Base-by-base conservation (phyloP, 2,888 invertebrate genomes). In the Caenorhabditis doughertyi region DNA sequence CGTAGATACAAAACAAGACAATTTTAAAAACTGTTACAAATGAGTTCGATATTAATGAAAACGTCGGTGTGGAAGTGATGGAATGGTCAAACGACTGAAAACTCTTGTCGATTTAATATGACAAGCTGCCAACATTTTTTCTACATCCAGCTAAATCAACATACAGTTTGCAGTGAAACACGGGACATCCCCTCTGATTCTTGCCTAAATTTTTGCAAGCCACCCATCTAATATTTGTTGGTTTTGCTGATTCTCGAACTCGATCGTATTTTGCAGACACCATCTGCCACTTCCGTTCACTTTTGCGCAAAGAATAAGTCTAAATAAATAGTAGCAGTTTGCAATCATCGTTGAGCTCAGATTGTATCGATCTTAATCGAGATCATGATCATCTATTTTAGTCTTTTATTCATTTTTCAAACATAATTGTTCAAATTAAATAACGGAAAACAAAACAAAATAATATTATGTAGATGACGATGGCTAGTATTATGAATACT, bases 81-180 rank as follows among this genome's bases (percentile, higher is more conserved):
- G n/a, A 77, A 68, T 77, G 76, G 76, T 77, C 76, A 77, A 62
- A 60, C 29, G 76, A 53, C 64, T 53, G 62, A 23, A 39, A 62
- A 25, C 68, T 55, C 68, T 56, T 62, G 68, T 77, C 68, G 60
- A 32, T 77, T 76, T 77, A 77, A 77, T 77, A 77, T 77, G 62
- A 77, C 68, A 68, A 53, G 35, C 58, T 68, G 68, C 76, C 76
- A 62, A 68, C 58, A 62, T 79, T 79, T 76, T 79, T 72, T 71
- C 67, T 67, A 72, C 71, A 60, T 32, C 16, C 56, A 67, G 79
- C 79, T 79, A 72, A 72, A 65, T 72, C 32, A 79, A 79, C 32
- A 79, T 13, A 8, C 55, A 42, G 53, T 67, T 79, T 79, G 72
- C 72, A 79, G 51, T 58, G 51, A 29, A 64, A 72, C 72, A 51